A percentile compares a stretch with the other conserved stretches of the same genome.
phyloP scores from a whole-genome alignment of 2,888 invertebrate genomes.

The Eueremaeus valkanovi region DNA sequence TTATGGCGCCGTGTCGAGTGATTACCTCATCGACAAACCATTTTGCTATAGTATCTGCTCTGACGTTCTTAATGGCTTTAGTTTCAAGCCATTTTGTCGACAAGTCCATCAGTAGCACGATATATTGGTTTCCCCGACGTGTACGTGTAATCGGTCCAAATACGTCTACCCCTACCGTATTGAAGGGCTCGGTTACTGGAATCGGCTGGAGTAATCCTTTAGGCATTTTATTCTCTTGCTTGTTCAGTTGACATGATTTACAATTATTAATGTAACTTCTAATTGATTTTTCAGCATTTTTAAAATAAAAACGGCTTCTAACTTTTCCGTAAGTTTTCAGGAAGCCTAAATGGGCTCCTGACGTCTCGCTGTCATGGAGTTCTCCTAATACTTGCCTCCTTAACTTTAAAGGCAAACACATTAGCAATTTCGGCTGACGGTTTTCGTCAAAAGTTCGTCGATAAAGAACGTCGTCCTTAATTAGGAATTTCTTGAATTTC shows the following conservation, averaged over 20 bases:
- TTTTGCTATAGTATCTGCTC: constrained; percentile 49
- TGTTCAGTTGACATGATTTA: not conserved
- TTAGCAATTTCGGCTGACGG: not conserved
- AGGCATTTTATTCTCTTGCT: constrained; percentile 23
- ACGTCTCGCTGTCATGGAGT: constrained; percentile 39
- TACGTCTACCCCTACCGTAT: not conserved
- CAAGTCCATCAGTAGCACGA: not conserved
- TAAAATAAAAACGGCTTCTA: not conserved
- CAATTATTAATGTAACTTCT: not conserved
- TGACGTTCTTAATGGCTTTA: constrained; percentile 43
- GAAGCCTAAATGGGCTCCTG: constrained; percentile 41
- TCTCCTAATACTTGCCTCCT: not conserved
- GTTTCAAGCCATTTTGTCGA: not conserved
- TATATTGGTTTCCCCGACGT: not conserved
- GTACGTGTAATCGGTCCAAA: not conserved
- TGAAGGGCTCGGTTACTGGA: not conserved
- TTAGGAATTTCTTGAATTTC: not conserved
- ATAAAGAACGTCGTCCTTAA: not conserved
- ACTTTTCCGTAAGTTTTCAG: constrained; percentile 7
- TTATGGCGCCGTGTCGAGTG: constrained; percentile 18
- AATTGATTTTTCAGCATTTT: not conserved
- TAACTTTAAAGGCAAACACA: not conserved
- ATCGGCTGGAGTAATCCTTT: constrained; percentile 34
- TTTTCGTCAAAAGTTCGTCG: not conserved
- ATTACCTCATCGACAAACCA: constrained; percentile 38